Evolutionary conservation across 2,113 vertebrate species (phyloP).

Genomic region (Morone chrysops): DNA sequence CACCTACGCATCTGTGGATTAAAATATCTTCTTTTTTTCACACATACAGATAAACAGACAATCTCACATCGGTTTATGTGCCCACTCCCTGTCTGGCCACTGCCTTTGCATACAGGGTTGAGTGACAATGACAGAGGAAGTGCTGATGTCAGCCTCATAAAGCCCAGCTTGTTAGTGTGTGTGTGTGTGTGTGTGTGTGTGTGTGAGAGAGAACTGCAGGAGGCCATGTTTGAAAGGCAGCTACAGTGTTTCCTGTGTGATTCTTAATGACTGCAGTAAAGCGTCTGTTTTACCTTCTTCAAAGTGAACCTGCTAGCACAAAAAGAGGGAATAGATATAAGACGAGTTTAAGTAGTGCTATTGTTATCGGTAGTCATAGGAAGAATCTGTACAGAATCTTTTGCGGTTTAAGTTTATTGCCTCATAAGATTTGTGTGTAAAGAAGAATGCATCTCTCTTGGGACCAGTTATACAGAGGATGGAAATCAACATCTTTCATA

Average conservation of each 20-base stretch:
- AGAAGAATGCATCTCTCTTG: too few relatives aligned
- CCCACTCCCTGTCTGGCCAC: slow-evolving; percentile 37
- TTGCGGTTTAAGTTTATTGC: background rate
- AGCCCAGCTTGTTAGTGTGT: background rate
- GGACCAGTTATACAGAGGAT: background rate
- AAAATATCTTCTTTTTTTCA: slow-evolving; percentile 30
- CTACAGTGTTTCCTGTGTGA: slow-evolving; percentile 43
- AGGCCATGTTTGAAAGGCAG: slow-evolving; percentile 47
- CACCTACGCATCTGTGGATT: slow-evolving; percentile 23
- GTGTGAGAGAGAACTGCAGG: slow-evolving; percentile 23
- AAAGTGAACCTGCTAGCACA: background rate
- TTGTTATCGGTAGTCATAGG: background rate
- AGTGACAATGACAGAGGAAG: slow-evolving; percentile 56
- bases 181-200: slow-evolving; percentile 12
- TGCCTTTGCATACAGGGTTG: slow-evolving; percentile 29
- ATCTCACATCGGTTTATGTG: background rate
- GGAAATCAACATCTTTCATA: background rate
- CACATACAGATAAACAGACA: slow-evolving; percentile 17
- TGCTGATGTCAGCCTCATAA: slow-evolving; percentile 39
- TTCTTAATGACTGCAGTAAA: slow-evolving; percentile 4
- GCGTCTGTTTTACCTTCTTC: slow-evolving; percentile 9
- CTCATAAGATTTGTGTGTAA: too few relatives aligned
- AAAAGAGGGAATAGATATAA: background rate
- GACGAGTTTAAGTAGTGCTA: background rate
- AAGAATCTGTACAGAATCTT: background rate